Evolutionary conservation across 2,888 invertebrate genomes (phyloP), one percentile per base, ranked within the genome.

Genomic region (Microchrysa polita): DNA sequence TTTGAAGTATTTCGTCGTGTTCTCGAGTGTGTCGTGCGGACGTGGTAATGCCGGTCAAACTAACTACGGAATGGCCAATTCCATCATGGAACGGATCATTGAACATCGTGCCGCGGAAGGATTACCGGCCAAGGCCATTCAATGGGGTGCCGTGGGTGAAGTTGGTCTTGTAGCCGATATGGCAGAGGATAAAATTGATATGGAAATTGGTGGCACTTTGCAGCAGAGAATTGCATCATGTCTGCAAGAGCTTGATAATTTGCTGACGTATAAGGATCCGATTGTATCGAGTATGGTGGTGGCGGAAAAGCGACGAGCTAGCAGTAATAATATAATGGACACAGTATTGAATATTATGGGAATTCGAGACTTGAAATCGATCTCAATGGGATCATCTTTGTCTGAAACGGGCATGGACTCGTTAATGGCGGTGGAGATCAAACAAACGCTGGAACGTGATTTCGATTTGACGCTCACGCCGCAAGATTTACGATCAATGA

Each of bases 341-440:
- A 89, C 92, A 23, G 91, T 94, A 1, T 87, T 91, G 73, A 88
- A 90, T 79, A 89, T 91, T 63, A 88, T 90, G 88, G 88, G 90
- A 77, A 87, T 92, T 76, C 87, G 89, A 78, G 91, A 92, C 80
- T 82, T 90, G 80, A 93, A 91, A 83, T 89, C 88, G 0, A 88
- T 91, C 0, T 92, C 92, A 59, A 87, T 89, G 75, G 90, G 91
- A 80, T 88, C 91, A 0, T 90, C 92, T 0, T 86, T 98, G 1
- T 93, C 95, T 1, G 97, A 98, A 82, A 86, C 98, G 77, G 98
- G 98, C 44, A 93, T 98, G 91, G 97, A 98, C 86, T 97, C 97
- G 1, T 91, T 98, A 87, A 97, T 96, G 95, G 95, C 95, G 0
- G 95, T 97, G 0, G 97, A 98, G 85, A 95, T 98, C 78, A 97